phyloP scores from a whole-genome alignment of 2,113 vertebrate species.

The Puma concolor region DNA sequence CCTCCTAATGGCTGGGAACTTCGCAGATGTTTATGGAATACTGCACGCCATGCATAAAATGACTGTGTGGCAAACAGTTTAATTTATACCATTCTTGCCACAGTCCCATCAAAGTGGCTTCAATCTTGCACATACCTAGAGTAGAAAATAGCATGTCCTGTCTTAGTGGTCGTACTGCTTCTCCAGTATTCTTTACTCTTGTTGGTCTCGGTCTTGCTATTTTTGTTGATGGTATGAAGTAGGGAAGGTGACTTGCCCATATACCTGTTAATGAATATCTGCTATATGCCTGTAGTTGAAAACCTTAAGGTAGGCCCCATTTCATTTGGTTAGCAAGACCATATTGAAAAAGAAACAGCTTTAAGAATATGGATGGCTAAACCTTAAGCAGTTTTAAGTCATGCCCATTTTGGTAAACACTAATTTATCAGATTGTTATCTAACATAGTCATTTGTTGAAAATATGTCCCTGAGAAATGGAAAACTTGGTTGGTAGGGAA shows the following conservation, averaged over 20 bases:
- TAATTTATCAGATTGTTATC: background rate
- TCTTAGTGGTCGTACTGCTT: background rate
- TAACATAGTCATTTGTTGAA: background rate
- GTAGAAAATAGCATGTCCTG: background rate
- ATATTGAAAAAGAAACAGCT: background rate
- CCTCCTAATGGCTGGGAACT: background rate
- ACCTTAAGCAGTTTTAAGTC: background rate
- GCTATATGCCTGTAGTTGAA: background rate
- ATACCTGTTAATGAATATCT: background rate
- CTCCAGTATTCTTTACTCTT: background rate
- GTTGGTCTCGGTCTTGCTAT: background rate
- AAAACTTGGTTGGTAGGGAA: background rate
- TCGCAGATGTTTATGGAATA: background rate
- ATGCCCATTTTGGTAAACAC: background rate
- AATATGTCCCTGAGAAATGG: background rate
- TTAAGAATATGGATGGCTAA: background rate
- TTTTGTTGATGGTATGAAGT: background rate
- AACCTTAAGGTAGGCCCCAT: background rate
- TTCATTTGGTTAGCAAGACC: background rate
- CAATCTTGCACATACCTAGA: fast-evolving
- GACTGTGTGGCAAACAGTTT: background rate
- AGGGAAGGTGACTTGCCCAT: background rate
- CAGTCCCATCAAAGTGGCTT: background rate
- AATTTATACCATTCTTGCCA: background rate
- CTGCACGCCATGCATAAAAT: background rate